Percentiles rank a stretch among this genome's conserved stretches.
phyloP scores from a whole-genome alignment of 2,797 vertebrate species.

The Erethizon dorsatum region DNA sequence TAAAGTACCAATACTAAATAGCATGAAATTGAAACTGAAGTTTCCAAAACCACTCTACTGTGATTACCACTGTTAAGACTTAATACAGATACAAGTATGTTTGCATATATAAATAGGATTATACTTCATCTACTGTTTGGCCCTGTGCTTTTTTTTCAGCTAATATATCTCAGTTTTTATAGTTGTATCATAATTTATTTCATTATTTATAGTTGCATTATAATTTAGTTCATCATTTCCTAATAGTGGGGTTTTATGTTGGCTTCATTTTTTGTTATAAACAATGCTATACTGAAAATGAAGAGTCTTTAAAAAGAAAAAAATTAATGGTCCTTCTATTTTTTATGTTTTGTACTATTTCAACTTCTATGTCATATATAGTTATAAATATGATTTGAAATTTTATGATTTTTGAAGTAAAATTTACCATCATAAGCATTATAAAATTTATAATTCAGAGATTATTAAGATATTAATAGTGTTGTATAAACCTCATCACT shows the following conservation, averaged over 20 bases:
- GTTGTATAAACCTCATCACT: background rate
- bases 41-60: background rate
- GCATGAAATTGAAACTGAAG: conserved; percentile 27
- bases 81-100: background rate
- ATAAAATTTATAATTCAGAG: background rate
- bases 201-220: conserved; percentile 33
- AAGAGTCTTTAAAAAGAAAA: conserved; percentile 59
- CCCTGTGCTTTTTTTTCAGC: background rate
- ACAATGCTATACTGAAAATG: background rate
- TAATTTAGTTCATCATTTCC: conserved; percentile 44
- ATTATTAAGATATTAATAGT: conserved; percentile 57
- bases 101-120: background rate
- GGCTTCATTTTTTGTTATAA: conserved; percentile 50
- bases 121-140: conserved; percentile 6
- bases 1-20: background rate
- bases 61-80: conserved; percentile 21
- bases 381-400: conserved; percentile 1
- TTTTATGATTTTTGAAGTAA: background rate
- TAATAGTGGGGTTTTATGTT: conserved; percentile 61
- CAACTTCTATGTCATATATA: background rate
- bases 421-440: conserved; percentile 52
- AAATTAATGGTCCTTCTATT: background rate
- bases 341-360: conserved; percentile 63
- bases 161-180: conserved; percentile 56
- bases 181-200: conserved; percentile 43